Evolutionary conservation across 2,888 invertebrate species (phyloP), one percentile per base, ranked within the genome.

Genomic region (Drosophila hamatofila): DNA sequence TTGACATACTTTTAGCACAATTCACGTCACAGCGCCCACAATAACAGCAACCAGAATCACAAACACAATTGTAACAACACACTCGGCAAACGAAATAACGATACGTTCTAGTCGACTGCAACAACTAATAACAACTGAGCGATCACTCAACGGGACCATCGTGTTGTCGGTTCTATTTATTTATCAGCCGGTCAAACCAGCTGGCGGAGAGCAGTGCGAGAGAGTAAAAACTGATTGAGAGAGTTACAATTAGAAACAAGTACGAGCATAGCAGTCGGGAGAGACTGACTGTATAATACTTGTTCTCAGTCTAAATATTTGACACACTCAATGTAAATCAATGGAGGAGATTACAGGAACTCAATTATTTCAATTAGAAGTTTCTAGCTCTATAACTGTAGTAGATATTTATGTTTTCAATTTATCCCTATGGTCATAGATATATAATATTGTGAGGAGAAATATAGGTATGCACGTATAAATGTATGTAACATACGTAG

Each of bases 1-100:
- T 57, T 78, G 74, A 73, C 81, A 69, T 78, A 78, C 78, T 78
- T 78, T 69, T 81, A 30, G 44, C 55, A 54, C 54, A 48, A 51
- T 72, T 62, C 64, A 46, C 64, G 58, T 21, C 33, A 58, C 62
- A 69, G 14, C 55, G 41, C 12, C 14, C 37, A 37, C 25, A 39
- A 37, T 57, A 57, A 18, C 42, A 76, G 27, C 27, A 11, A 11
- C 3, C 9, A 3, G 9, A 30, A 30, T 0, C 11, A 44, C 39
- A 60, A 57, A 18, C 44, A 16, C 41, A 63, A 58, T 18, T 25
- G 21, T 12, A 60, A 35, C 41, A 42, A 27, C 41, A 57, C 48
- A 18, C 23, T 41, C 18, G 39, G n/a, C 56, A n/a, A 61, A 25
- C 8, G 14, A 12, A 18, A n/a, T 27, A 2, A 49, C 42, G n/a